A percentile compares a stretch with the other conserved stretches of the same genome.
These are phyloP conservation scores for Hycleus phaleratus DNA, from an alignment of 1,140 invertebrate genomes.

Conservation along the genomic window DNA sequence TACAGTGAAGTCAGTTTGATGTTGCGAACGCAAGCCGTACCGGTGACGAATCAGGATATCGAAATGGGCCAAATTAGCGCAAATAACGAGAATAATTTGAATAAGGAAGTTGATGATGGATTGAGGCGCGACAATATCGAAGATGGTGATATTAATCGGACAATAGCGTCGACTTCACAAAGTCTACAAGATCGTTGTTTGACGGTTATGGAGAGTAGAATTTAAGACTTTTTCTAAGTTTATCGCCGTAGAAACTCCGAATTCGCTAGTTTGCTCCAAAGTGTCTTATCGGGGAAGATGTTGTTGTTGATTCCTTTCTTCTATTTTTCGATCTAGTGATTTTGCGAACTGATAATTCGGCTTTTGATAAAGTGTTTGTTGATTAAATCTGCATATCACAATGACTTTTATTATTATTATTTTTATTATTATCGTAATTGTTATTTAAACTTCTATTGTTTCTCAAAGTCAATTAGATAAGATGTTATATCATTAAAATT, in stretches of 20 bases:
- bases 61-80: slow-evolving; percentile 6
- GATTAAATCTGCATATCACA: slow-evolving; percentile 11
- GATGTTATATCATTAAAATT: neutral
- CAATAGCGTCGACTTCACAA: neutral
- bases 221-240: neutral
- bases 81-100: slow-evolving; percentile 8
- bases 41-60: neutral
- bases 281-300: too few relatives aligned
- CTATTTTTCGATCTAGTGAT: too few relatives aligned
- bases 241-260: too few relatives aligned
- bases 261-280: too few relatives aligned
- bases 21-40: slow-evolving; percentile 20
- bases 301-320: too few relatives aligned
- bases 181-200: neutral
- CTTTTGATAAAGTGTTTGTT: slow-evolving; percentile 8
- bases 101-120: slow-evolving; percentile 4
- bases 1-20: slow-evolving; percentile 36
- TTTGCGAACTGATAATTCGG: neutral
- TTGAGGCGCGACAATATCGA: neutral
- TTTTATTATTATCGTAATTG: too few relatives aligned
- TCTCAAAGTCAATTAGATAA: slow-evolving; percentile 9
- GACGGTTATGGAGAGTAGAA: slow-evolving; percentile 5
- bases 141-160: neutral
- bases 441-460: too few relatives aligned
- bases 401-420: neutral